These are phyloP conservation scores for Onthophagus taurus DNA, from an alignment of 1,140 invertebrate species.

Conservation along the genomic window DNA sequence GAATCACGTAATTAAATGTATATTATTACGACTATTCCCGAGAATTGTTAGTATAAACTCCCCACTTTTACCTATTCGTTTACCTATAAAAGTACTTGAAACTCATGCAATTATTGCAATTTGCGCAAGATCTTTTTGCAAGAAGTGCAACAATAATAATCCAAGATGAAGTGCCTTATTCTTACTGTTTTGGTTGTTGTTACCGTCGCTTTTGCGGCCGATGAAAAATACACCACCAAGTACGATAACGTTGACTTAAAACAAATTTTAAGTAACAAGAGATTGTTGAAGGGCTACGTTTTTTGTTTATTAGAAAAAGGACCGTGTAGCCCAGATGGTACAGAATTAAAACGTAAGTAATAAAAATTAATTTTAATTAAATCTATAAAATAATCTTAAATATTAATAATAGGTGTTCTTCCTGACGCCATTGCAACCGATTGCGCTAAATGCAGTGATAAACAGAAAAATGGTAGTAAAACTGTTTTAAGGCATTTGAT, in stretches of 20 bases:
- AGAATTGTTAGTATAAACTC: too few relatives aligned
- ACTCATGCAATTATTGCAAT: too few relatives aligned
- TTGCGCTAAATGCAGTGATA: constrained; percentile 56
- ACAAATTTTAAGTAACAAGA: constrained; percentile 41
- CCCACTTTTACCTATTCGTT: too few relatives aligned
- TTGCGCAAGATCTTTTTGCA: too few relatives aligned
- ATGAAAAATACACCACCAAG: constrained; percentile 42
- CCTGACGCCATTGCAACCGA: constrained; percentile 58
- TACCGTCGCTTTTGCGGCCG: constrained; percentile 14
- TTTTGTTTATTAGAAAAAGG: constrained; percentile 52
- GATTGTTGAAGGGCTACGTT: constrained; percentile 43
- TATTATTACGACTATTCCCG: too few relatives aligned
- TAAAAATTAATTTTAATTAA: not conserved
- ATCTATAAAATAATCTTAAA: too few relatives aligned
- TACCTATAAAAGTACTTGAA: too few relatives aligned
- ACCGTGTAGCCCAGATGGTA: constrained; percentile 59
- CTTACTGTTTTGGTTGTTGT: constrained; percentile 3
- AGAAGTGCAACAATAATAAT: too few relatives aligned
- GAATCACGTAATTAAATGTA: too few relatives aligned
- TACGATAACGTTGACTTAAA: constrained; percentile 47
- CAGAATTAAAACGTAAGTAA: constrained; percentile 57
- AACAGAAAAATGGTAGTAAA: constrained; percentile 52
- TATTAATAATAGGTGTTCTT: constrained; percentile 39
- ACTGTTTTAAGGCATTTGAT: constrained; percentile 51
- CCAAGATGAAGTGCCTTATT: constrained; percentile 1